Evolutionary conservation across 1,140 invertebrate genomes (phyloP), one percentile per base, ranked within the genome.

Genomic region (Penaeus chinensis): DNA sequence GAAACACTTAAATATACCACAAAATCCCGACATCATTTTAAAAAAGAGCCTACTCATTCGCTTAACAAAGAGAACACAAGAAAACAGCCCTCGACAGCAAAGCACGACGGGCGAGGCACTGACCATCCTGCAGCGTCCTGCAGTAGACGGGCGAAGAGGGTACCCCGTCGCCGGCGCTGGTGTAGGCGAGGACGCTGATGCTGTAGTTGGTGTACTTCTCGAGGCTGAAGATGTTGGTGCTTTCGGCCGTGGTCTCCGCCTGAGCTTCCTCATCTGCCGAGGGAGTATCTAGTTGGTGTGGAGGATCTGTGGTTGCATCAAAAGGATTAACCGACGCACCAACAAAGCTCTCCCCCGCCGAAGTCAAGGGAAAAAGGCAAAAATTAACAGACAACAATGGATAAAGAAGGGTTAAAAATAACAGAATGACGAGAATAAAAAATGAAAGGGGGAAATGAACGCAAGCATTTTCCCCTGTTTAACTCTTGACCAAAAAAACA

Each of bases 151-250:
- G 95, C 24, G 94, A 93, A 80, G 96, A 97, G 84, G 95, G 93
- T 22, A 96, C 95, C 8, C 98, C 98, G 92, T 98, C 96, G 3
- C 98, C 98, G 76, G 96, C 96, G 76, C 95, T 94, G 3, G 97
- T 99, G 92, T 95, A 97, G 11, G 97, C 97, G 89, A 96, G 93
- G 19, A 98, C 95, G 92, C 96, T 95, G 71, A 99, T 95, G 76
- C 96, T 98, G 92, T 99, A 99, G 93, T 90, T 89, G 69, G 87
- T 87, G 63, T 85, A 90, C 32, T 96, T 95, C 77, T 94, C 93
- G 71, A 90, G 78, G n/a, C 81, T 85, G 71, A 89, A 89, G 71
- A 90, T 74, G 54, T 89, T 90, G n/a, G 88, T 89, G 37, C 87
- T 85, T 65, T 90, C 89, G 19, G 84, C 89, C 18, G 84, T 82